phyloP scores from a whole-genome alignment of 2,113 vertebrate genomes.

The Climacteris rufus region DNA sequence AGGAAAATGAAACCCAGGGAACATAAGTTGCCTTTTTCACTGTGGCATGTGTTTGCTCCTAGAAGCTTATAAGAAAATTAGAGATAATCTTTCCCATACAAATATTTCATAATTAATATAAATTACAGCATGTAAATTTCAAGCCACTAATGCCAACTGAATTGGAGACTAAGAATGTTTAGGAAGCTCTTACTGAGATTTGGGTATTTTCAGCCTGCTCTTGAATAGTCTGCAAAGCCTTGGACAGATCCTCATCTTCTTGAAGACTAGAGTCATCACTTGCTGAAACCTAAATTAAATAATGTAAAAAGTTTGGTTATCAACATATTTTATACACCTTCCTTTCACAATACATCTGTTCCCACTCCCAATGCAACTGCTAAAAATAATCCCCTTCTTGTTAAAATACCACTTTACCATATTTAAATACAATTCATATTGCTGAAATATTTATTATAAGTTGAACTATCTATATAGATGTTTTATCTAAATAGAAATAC shows the following conservation, averaged over 20 bases:
- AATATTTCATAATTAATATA: neutral
- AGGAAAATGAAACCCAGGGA: neutral
- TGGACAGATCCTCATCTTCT: slow-evolving; percentile 80
- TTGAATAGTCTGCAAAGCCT: slow-evolving; percentile 66
- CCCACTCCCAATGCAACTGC: neutral
- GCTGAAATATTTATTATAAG: neutral
- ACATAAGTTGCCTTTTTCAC: neutral
- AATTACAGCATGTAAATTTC: neutral
- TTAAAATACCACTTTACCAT: neutral
- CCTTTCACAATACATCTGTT: neutral
- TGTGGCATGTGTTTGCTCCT: neutral
- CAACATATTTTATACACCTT: neutral
- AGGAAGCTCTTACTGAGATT: slow-evolving; percentile 52
- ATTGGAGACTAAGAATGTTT: neutral
- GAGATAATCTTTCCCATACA: neutral
- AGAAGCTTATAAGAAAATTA: neutral
- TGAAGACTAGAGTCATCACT: slow-evolving; percentile 75
- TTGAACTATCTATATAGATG: neutral
- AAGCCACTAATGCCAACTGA: neutral
- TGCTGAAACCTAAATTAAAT: slow-evolving; percentile 60
- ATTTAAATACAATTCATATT: neutral
- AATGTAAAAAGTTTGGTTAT: neutral
- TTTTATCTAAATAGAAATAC: neutral
- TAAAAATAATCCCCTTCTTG: neutral
- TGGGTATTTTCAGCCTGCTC: slow-evolving; percentile 59